Base-by-base conservation (phyloP, 2,113 vertebrate genomes). In the Otus sunia region DNA sequence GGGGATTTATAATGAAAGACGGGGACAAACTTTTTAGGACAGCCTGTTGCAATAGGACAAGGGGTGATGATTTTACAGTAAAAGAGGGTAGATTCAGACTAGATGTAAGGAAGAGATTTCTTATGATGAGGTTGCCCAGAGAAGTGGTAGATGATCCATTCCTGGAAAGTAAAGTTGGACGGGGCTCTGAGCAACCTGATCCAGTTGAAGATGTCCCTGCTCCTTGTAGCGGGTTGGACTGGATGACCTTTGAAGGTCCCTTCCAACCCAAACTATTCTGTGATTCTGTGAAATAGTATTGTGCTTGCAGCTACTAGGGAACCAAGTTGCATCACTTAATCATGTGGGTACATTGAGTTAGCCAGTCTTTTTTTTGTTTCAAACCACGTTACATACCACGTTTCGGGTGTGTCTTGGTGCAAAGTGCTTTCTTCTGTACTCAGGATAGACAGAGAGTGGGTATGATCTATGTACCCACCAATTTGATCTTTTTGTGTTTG, bases 391-490 rank as follows among this genome's bases (percentile, higher is more conserved):
- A 34, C 9, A 15, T 20, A 45, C 37, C 47, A 10, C 15, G 15
- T 25, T 72, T 81, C 27, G 25, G 66, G 32, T 29, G 16, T 29
- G 8, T 47, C 5, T 10, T 32, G 30, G 25, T 82, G 36, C 20
- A 36, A 55, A 74, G 52, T 68, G 34, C 27, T 78, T 72, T 75
- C 14, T 68, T 60, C 39, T 88, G 21, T 75, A 30, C 11, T 21
- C 3, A 1, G 6, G 64, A 36, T 18, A 52, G 37, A 25, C 22
- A 72, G 49, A 86, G 64, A 47, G 32, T 3, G 1, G 2, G 3
- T 77, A 32, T 1, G 1, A 7, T 78, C 15, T 29, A 2, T 1
- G 1, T 60, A 27, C 8, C 21, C 11, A 22, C 4, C 3, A 29
- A 2, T 45, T 58, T 66, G 36, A 10, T 91, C 63, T 84, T 86